A percentile compares a stretch with the other conserved stretches of the same genome.
phyloP scores from a whole-genome alignment of 2,113 vertebrate species.

The Centropristis striata region DNA sequence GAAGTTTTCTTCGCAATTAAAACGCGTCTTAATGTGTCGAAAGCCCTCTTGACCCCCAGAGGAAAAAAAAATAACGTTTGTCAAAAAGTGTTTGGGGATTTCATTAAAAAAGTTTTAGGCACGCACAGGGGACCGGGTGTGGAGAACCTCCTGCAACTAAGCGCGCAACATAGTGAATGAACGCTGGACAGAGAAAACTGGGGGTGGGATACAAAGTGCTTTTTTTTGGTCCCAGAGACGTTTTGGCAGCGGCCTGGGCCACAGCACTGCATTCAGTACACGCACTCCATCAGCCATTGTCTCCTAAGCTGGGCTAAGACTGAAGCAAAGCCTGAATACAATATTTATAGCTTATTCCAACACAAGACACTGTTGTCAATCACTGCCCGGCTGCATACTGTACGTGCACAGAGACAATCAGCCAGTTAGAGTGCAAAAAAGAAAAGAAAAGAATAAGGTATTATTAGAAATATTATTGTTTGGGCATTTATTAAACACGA shows the following conservation, averaged over 20 bases:
- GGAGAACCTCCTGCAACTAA: slow-evolving; percentile 81
- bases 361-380: slow-evolving; percentile 81
- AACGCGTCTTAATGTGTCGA: slow-evolving; percentile 56
- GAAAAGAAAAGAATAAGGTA: not conserved
- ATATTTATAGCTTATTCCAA: slow-evolving; percentile 64
- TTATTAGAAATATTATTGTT: not conserved
- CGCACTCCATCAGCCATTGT: slow-evolving; percentile 82
- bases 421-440: not conserved
- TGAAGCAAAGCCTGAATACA: slow-evolving; percentile 67
- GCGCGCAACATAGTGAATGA: slow-evolving; percentile 86
- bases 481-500: not conserved
- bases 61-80: slow-evolving; percentile 56
- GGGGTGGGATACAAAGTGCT: slow-evolving; percentile 82
- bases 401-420: slow-evolving; percentile 1
- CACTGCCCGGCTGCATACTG: slow-evolving; percentile 44
- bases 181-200: slow-evolving; percentile 67
- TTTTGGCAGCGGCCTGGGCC: slow-evolving; percentile 80
- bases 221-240: slow-evolving; percentile 75
- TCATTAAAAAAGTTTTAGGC: slow-evolving; percentile 83
- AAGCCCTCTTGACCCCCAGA: slow-evolving; percentile 57
- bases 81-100: slow-evolving; percentile 82
- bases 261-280: slow-evolving; percentile 83
- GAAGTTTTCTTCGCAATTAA: slow-evolving; percentile 67
- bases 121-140: slow-evolving; percentile 56
- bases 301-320: slow-evolving; percentile 62